Evolutionary conservation across 2,888 invertebrate genomes (phyloP).

Genomic region (Meghimatium bilineatum): DNA sequence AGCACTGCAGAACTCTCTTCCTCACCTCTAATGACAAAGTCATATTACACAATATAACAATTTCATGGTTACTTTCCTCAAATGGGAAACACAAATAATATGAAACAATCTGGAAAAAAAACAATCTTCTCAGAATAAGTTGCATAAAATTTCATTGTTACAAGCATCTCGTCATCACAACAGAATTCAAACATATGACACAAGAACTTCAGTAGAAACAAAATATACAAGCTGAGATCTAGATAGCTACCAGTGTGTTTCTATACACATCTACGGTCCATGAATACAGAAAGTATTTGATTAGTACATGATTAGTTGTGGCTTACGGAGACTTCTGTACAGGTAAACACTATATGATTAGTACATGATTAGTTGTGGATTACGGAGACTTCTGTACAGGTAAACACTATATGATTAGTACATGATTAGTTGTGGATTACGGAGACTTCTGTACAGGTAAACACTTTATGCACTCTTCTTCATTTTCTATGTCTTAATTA

Average conservation of each 20-base stretch:
- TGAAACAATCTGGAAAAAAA: constrained; percentile 3
- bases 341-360: background rate
- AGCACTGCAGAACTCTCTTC: too few relatives aligned
- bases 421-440: background rate
- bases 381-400: background rate
- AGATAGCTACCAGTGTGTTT: background rate
- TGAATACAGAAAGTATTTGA: background rate
- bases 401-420: background rate
- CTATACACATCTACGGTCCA: constrained; percentile 19
- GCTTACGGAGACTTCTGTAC: background rate
- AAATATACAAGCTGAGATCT: constrained; percentile 9
- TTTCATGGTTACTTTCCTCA: background rate
- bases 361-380: background rate
- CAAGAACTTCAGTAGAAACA: background rate
- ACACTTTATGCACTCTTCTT: too few relatives aligned
- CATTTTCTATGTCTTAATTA: too few relatives aligned
- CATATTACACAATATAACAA: too few relatives aligned
- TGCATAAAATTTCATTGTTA: constrained; percentile 27
- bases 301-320: background rate
- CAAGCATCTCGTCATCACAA: constrained; percentile 1
- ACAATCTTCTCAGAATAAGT: background rate
- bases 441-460: background rate
- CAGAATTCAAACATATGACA: constrained; percentile 8
- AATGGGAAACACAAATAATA: background rate
- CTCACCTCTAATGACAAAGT: too few relatives aligned